A percentile compares a stretch with the other conserved stretches of the same genome.
Evolutionary conservation across 2,888 invertebrate genomes (phyloP).

Genomic region (Perdita meconis): DNA sequence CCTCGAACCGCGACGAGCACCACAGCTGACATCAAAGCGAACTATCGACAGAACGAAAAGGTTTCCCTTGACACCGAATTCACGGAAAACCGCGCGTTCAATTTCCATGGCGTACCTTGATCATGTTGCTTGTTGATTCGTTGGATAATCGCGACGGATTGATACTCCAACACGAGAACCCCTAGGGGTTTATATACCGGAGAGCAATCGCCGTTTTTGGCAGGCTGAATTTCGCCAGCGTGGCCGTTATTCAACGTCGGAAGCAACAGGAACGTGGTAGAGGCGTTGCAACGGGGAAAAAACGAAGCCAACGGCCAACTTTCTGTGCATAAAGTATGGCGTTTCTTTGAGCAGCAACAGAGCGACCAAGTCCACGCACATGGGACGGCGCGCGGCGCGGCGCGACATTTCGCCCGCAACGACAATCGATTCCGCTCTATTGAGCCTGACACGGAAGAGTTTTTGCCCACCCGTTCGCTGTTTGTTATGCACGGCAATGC

Average conservation of each 20-base stretch:
- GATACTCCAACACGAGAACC: conserved; percentile 68
- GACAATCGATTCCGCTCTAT: conserved; percentile 57
- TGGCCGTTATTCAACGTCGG: conserved; percentile 72
- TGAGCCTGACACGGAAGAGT: conserved; percentile 51
- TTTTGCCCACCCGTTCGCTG: conserved; percentile 25
- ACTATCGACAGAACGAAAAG: conserved; percentile 57
- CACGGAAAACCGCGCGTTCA: too few species aligned
- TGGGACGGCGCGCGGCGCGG: conserved; percentile 18
- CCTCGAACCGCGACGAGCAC: conserved; percentile 71
- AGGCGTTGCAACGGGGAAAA: conserved; percentile 60
- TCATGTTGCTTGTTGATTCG: conserved; percentile 64
- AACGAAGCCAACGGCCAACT: conserved; percentile 57
- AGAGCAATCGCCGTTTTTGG: conserved; percentile 59
- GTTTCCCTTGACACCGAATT: background rate
- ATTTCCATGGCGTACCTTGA: conserved; percentile 74
- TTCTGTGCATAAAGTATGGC: conserved; percentile 60
- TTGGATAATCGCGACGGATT: conserved; percentile 68
- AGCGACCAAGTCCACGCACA: conserved; percentile 42
- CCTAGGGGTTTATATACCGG: conserved; percentile 76
- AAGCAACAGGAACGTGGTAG: conserved; percentile 32
- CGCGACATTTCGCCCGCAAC: conserved; percentile 29
- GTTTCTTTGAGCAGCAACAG: conserved; percentile 44
- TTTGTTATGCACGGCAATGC: conserved; percentile 2
- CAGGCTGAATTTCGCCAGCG: conserved; percentile 71
- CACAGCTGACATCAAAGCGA: conserved; percentile 71